Evolutionary conservation across 2,113 vertebrate species (phyloP), one percentile per base, ranked within the genome.

Genomic region (Paramormyrops kingsleyae): DNA sequence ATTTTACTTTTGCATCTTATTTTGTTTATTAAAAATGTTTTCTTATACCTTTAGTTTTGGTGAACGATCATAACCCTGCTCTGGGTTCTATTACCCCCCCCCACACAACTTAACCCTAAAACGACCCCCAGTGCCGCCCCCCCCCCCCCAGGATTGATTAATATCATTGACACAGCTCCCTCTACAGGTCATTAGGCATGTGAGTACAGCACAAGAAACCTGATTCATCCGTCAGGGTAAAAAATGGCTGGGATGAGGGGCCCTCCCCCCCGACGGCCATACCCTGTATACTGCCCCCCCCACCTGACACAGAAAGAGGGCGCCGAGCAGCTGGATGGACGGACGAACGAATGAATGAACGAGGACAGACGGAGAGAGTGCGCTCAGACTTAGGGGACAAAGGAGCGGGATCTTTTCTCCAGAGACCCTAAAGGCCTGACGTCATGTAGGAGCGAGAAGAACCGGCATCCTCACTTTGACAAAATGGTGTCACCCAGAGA

Each of bases 101-200:
- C 56, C 52, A 13, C 53, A 5, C 53, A 24, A 59, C 56, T 24
- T 59, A 59, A 59, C 56, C 53, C 21, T 8, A 59, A 21, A 59
- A 24, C 6, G 62, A 31, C 66, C 66, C 27, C 1, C 27, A 0
- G 27, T 13, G 24, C 7, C 7, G 1, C 46, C 46, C 7, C n/a
- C n/a, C 46, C 2, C 66, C 24, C 12, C 66, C n/a, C n/a, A 13
- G 31, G 4, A 12, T 27, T 94, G 94, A 95, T 94, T 93, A 92
- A 95, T 95, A 90, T 92, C 92, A 91, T 90, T 90, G 70, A 91
- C 91, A 85, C 44, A 3, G 77, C 59, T 62, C 74, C 44, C 92
- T 92, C 91, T 92, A 92, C 92, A 94, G 93, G 91, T 93, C 92
- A 93, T 94, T 93, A 93, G 92, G 91, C 90, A 91, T 15, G 91